A percentile compares a stretch with the other conserved stretches of the same genome.
phyloP scores from a whole-genome alignment of 2,113 vertebrate genomes.

The Capreolus pygargus region DNA sequence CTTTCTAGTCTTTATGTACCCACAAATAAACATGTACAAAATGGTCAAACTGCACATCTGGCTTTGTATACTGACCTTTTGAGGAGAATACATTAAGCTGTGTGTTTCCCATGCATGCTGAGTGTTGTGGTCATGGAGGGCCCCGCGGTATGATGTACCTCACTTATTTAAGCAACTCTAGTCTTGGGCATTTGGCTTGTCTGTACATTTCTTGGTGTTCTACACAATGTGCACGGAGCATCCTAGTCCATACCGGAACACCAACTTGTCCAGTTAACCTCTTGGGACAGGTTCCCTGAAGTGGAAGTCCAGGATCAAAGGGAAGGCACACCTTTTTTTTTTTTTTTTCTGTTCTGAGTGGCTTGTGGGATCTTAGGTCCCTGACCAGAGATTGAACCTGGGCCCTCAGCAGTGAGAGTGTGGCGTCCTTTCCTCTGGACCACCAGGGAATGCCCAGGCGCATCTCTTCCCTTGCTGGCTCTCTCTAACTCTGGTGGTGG shows the following conservation, averaged over 20 bases:
- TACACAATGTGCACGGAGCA: neutral
- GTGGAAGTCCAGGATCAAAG: neutral
- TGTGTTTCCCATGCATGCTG: neutral
- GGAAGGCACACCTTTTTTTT: neutral
- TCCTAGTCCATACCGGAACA: neutral
- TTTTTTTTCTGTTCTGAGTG: neutral
- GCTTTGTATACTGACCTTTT: neutral
- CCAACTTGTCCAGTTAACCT: neutral
- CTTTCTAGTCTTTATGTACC: neutral
- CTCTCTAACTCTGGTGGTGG: neutral
- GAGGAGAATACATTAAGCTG: neutral
- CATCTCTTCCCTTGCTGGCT: neutral
- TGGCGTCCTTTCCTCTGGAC: neutral
- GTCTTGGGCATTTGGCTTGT: neutral
- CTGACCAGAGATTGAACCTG: neutral
- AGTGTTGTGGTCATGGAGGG: neutral
- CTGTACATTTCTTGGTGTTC: neutral
- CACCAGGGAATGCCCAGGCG: neutral
- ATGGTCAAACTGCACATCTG: neutral
- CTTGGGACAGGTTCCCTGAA: neutral
- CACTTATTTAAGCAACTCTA: neutral
- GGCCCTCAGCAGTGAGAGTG: neutral
- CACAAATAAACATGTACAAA: neutral
- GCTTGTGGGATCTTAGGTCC: neutral
- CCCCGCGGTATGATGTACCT: accelerated